Conservation (phyloP, 1,140 invertebrate genomes). For the Dufourea novaeangliae region DNA sequence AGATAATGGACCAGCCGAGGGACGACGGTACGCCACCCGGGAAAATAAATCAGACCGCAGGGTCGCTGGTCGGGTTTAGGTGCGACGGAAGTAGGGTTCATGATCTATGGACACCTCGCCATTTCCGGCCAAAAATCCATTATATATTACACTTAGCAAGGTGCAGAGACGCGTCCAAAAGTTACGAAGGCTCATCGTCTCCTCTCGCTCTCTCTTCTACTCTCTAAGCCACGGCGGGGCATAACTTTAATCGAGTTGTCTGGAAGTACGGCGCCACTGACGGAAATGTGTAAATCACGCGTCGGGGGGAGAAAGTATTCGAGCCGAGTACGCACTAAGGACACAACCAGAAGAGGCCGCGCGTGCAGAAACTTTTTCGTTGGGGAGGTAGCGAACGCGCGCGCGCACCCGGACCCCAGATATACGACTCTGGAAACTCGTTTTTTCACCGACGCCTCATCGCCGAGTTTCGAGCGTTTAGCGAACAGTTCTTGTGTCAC, state of each 20-base stretch:
- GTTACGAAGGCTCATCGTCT: slow-evolving; percentile 60
- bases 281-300: slow-evolving; percentile 64
- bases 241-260: slow-evolving; percentile 74
- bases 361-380: slow-evolving; percentile 24
- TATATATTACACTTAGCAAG: slow-evolving; percentile 76
- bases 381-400: no score
- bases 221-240: slow-evolving; percentile 47
- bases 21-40: slow-evolving; percentile 62
- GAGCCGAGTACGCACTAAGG: slow-evolving; percentile 22
- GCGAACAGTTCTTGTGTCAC: slow-evolving; percentile 4
- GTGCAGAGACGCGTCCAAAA: slow-evolving; percentile 62
- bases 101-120: slow-evolving; percentile 76
- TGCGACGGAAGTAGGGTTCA: slow-evolving; percentile 75
- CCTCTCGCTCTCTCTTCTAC: not conserved
- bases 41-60: slow-evolving; percentile 76
- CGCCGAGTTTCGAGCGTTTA: slow-evolving; percentile 27
- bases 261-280: slow-evolving; percentile 51
- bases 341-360: slow-evolving; percentile 12
- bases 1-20: slow-evolving; percentile 71
- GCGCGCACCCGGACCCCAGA: not conserved
- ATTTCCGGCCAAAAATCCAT: slow-evolving; percentile 78
- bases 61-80: slow-evolving; percentile 68
- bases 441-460: slow-evolving; percentile 32
- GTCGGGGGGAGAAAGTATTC: slow-evolving; percentile 42
- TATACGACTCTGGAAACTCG: slow-evolving; percentile 30